Evolutionary conservation across 2,797 vertebrate genomes (phyloP).

Genomic region (Garrulus glandarius): DNA sequence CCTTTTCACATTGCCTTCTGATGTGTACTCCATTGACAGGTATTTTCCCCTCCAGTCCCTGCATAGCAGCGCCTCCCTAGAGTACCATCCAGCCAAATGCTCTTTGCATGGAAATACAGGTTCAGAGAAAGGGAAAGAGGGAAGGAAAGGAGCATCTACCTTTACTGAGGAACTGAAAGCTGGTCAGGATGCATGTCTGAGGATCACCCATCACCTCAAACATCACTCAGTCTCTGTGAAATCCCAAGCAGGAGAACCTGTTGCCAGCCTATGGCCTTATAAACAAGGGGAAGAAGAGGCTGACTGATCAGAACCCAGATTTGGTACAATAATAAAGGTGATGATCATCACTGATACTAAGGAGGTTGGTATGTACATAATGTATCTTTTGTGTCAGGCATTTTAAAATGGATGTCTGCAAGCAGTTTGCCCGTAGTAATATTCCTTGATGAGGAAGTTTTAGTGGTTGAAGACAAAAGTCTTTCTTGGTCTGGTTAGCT

Average conservation of each 20-base stretch:
- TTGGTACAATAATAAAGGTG: not conserved
- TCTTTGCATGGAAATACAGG: not conserved
- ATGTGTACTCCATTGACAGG: not conserved
- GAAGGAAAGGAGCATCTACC: not conserved
- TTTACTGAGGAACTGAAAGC: not conserved
- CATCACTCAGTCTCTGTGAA: not conserved
- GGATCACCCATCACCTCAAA: fast-evolving
- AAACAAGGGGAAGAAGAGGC: not conserved
- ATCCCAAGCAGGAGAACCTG: not conserved
- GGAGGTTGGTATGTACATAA: not conserved
- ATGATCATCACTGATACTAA: not conserved
- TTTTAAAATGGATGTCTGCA: not conserved
- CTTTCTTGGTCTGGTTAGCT: not conserved
- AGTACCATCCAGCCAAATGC: not conserved
- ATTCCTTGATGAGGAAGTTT: not conserved
- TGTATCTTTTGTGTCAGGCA: not conserved
- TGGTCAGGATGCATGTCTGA: not conserved
- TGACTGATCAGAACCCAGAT: not conserved
- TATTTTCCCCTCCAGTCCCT: not conserved
- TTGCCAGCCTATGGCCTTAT: not conserved
- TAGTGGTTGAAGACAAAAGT: not conserved
- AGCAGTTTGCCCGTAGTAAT: not conserved
- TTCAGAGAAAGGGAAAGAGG: not conserved
- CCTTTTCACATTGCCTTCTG: not conserved
- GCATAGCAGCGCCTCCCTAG: not conserved